These are phyloP conservation scores for Nephrotoma appendiculata DNA, from an alignment of 2,888 invertebrate species.

Conservation along the genomic window DNA sequence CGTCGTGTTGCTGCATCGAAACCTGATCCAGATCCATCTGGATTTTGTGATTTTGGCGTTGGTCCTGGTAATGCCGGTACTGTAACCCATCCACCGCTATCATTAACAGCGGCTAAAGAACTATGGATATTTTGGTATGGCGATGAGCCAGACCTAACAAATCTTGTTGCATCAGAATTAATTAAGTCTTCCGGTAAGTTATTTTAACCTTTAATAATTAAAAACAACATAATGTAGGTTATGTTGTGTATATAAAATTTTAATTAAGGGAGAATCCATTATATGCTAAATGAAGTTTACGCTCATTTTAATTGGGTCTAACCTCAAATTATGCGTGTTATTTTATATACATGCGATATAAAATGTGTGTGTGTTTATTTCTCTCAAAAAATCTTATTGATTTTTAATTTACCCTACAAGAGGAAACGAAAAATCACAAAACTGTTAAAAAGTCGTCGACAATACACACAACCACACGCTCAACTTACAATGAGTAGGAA, in stretches of 20 bases:
- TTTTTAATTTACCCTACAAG: not conserved
- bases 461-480: not conserved
- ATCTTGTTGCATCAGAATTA: conserved; percentile 72
- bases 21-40: conserved; percentile 33
- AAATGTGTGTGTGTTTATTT: not conserved
- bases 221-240: too few relatives aligned
- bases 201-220: not conserved
- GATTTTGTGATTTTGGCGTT: conserved; percentile 25
- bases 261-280: not conserved
- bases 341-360: not conserved
- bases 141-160: conserved; percentile 82
- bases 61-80: conserved; percentile 35
- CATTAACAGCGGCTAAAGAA: conserved; percentile 82
- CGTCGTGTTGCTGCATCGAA: conserved; percentile 61
- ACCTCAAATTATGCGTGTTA: not conserved
- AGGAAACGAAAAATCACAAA: not conserved
- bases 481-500: not conserved
- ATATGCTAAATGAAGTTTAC: not conserved
- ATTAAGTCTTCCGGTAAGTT: conserved; percentile 73
- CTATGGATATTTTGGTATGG: conserved; percentile 99
- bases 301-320: not conserved
- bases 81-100: conserved; percentile 57
- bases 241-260: too few relatives aligned
- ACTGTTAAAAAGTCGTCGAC: not conserved
- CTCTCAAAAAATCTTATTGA: not conserved